Conservation (phyloP, 2,888 invertebrate genomes). For the Dolichomitus sp. region DNA sequence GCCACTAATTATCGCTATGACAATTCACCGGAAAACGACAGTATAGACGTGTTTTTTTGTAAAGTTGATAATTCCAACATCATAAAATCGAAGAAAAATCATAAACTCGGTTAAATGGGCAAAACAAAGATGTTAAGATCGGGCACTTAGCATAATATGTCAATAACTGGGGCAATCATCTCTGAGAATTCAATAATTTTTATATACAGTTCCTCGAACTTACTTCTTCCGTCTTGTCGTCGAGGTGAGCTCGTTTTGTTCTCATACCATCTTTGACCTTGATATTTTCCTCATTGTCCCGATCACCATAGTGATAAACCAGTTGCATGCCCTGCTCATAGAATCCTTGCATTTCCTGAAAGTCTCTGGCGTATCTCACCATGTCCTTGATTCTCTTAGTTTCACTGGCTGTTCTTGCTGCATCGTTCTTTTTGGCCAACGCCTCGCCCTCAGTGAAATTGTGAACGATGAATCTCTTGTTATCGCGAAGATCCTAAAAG, state of each 20-base stretch:
- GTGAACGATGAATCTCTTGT: slow-evolving; percentile 77
- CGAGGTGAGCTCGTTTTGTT: slow-evolving; percentile 75
- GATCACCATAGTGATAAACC: slow-evolving; percentile 81
- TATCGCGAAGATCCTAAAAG: slow-evolving; percentile 77
- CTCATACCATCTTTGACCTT: slow-evolving; percentile 69
- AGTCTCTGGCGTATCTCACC: slow-evolving; percentile 80
- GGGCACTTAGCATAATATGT: not conserved
- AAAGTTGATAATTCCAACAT: not conserved
- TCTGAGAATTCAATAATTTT: not conserved
- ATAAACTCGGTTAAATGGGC: not conserved
- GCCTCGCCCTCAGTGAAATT: slow-evolving; percentile 83
- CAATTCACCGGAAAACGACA: not conserved
- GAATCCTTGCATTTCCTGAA: slow-evolving; percentile 82
- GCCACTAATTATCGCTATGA: not conserved
- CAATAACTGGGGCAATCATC: not conserved
- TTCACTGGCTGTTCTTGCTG: slow-evolving; percentile 74
- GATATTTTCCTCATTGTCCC: slow-evolving; percentile 18
- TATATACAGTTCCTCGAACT: slow-evolving; percentile 19
- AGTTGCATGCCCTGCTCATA: slow-evolving; percentile 84
- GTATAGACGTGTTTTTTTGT: not conserved
- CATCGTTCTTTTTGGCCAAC: slow-evolving; percentile 80
- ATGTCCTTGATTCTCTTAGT: slow-evolving; percentile 77
- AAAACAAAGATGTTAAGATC: not conserved
- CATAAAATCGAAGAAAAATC: not conserved
- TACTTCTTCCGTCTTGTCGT: slow-evolving; percentile 75